These are phyloP conservation scores for Protonemura montana DNA, from an alignment of 2,888 invertebrate species.

Conservation along the genomic window DNA sequence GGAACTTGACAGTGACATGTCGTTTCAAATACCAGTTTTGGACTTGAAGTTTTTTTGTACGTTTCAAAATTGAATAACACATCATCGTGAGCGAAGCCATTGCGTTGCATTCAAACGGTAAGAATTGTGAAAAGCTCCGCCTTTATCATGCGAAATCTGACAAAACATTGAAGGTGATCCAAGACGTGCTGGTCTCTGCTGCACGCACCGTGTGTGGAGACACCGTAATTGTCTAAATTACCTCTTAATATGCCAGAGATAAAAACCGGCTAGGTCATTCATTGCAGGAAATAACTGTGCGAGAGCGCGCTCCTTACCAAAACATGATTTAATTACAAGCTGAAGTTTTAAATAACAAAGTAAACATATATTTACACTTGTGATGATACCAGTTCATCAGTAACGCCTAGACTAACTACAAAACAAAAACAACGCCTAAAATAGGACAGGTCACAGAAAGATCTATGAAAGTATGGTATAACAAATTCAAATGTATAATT, in stretches of 20 bases:
- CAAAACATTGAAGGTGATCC: neutral
- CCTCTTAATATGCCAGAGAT: neutral
- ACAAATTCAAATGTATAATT: neutral
- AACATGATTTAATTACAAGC: neutral
- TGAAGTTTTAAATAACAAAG: neutral
- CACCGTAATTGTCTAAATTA: slow-evolving; percentile 12
- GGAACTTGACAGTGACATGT: too few relatives aligned
- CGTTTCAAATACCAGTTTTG: too few relatives aligned
- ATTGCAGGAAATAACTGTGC: neutral
- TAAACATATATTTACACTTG: neutral
- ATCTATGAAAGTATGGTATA: neutral
- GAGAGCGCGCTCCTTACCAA: neutral
- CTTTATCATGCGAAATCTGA: neutral
- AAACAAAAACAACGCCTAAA: neutral
- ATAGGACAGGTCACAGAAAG: neutral
- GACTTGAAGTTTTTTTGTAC: too few relatives aligned
- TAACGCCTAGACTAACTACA: neutral
- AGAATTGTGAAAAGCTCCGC: neutral
- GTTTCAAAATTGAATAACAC: too few relatives aligned
- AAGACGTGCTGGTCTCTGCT: neutral
- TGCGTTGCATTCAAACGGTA: neutral
- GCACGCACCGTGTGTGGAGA: neutral
- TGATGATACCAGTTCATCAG: neutral
- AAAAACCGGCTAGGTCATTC: neutral
- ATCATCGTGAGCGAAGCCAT: too few relatives aligned